Base-by-base conservation (phyloP, 2,888 invertebrate species). In the Charanyca ferruginea region DNA sequence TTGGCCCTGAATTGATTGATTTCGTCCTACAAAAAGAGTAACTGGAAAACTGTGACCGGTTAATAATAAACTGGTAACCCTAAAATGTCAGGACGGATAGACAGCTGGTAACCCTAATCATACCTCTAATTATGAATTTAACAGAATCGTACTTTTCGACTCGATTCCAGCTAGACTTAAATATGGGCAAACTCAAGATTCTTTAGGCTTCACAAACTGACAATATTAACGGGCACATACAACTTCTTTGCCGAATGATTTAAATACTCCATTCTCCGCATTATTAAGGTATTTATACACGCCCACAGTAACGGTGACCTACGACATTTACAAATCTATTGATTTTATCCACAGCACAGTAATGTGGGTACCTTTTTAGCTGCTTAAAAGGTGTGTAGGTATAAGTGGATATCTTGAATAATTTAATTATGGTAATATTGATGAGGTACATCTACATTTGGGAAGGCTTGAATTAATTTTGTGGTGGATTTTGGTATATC, bases 381-480 rank as follows among this genome's bases (percentile, higher is more conserved):
- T 52, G 48, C 32, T 48, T 57, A 45, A 38, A 45, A 55, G 16
- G 25, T 62, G 20, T 58, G 55, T 71, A 59, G 49, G 25, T 35
- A 65, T 65, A 58, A 54, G 38, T 52, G 35, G n/a, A 44, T 67
- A 55, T 48, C 62, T 53, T 54, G 63, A 59, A 73, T 73, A 66
- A 78, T 73, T 69, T 62, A 59, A 76, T 69, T 78, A 79, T 68
- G 79, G 41, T 70, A 77, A 79, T 73, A 57, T 66, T 66, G 57
- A 72, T 66, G 49, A 66, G 54, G 54, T 60, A 71, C 28, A 22
- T 51, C 70, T 54, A 54, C 57, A 62, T 70, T 66, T 65, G 49
- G 62, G 57, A 62, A 72, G 60, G 51, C 45, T 55, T 65, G 45
- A 66, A 73, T 78, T 66, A 66, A 79, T 66, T 57, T 62, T 45